Conservation (phyloP, 2,797 vertebrate genomes). For the Acanthornis magna region DNA sequence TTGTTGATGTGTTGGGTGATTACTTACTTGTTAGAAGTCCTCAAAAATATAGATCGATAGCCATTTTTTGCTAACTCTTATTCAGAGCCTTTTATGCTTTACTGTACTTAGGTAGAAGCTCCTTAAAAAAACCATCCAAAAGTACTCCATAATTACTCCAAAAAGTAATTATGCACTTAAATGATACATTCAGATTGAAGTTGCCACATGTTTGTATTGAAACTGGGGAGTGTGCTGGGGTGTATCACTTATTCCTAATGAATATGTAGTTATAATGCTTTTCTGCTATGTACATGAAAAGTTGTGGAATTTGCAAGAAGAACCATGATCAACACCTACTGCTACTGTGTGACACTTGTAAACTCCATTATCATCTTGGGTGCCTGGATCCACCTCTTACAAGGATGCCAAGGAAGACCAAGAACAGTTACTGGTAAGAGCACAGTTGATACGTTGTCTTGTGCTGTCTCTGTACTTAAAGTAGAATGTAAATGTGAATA, state of each 20-base stretch:
- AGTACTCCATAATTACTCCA: not conserved
- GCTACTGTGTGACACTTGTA: conserved; percentile 95
- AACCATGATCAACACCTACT: conserved; percentile 97
- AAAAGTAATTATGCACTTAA: not conserved
- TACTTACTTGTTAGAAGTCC: not conserved
- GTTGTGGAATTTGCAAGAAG: conserved; percentile 98
- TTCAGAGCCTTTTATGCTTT: not conserved
- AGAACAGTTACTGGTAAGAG: conserved; percentile 98
- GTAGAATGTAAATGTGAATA: not conserved
- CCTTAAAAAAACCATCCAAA: not conserved
- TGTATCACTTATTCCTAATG: not conserved
- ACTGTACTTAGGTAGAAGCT: not conserved
- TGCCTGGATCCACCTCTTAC: conserved; percentile 96
- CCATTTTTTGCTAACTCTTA: not conserved
- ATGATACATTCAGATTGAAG: not conserved
- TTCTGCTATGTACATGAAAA: conserved; percentile 67
- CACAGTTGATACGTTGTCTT: not conserved
- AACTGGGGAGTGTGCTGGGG: not conserved
- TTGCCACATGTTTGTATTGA: not conserved
- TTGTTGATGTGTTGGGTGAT: not conserved
- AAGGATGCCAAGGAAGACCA: conserved; percentile 98
- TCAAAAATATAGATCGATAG: not conserved
- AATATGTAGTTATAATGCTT: conserved; percentile 46
- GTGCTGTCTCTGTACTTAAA: not conserved
- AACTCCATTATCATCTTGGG: conserved; percentile 97